Base-by-base conservation (phyloP, 2,888 invertebrate genomes). In the Drosophila robusta region DNA sequence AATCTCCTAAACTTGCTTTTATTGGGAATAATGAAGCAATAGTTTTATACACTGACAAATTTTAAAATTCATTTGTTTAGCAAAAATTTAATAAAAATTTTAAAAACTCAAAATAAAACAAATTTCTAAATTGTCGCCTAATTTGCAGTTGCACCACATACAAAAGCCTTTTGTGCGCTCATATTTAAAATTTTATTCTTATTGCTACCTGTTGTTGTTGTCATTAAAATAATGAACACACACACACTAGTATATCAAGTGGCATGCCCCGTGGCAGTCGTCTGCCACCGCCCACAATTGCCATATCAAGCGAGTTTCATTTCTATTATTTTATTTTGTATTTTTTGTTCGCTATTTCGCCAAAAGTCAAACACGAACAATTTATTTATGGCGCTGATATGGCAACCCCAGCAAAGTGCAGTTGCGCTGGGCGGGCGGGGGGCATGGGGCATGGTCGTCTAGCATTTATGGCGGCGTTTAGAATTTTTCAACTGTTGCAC, bases 381-480 rank as follows among this genome's bases (percentile, higher is more conserved):
- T 83, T 80, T 82, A 82, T 82, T 83, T 86, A 83, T 83, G 74
- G 70, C 73, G 65, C 73, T 82, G 83, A 81, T 79, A 85, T 71
- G 76, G 75, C 78, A 78, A 67, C 70, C 67, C 70, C 64, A 62
- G 67, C 64, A 44, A 55, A 74, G 52, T 74, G 75, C 70, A 74
- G 42, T 52, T 36, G 46, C 26, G 39, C 7, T 16, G 14, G 1
- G 18, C 9, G 32, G 8, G 9, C 6, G 11, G 22, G 36, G 18
- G 1, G 36, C 18, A 3, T 18, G 18, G 36, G 70, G 54, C 34
- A 22, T 29, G 58, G 34, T 55, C 42, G 52, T 51, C 62, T 62
- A 72, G 57, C 61, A 67, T 72, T 71, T 71, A 63, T 52, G 62
- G 63, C 42, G 62, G 64, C 66, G 76, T 60, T 86, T 80, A 76